Evolutionary conservation across 2,797 vertebrate genomes (phyloP).

Genomic region (Hyperoplus immaculatus): DNA sequence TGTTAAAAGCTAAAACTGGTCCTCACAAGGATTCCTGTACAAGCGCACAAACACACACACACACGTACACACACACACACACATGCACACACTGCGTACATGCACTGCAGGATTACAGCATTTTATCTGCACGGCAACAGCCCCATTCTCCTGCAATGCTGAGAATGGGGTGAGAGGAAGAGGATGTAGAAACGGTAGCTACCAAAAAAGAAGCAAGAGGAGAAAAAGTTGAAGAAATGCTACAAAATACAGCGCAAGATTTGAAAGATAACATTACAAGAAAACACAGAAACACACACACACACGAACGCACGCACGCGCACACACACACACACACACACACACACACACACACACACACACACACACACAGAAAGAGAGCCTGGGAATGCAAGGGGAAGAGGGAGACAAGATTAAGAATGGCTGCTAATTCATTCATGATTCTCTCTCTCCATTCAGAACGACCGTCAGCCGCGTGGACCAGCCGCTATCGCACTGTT

Average conservation of each 20-base stretch:
- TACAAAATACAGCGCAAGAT: background rate
- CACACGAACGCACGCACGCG: slow-evolving; percentile 10
- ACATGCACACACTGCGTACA: slow-evolving; percentile 46
- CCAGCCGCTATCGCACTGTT: slow-evolving; percentile 38
- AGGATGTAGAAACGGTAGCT: slow-evolving; percentile 21
- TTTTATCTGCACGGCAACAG: slow-evolving; percentile 89
- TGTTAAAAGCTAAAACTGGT: no score
- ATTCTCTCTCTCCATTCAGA: slow-evolving; percentile 72
- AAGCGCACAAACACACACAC: no score
- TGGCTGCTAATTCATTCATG: slow-evolving; percentile 82
- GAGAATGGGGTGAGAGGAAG: slow-evolving; percentile 28
- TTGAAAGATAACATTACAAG: slow-evolving; percentile 5
- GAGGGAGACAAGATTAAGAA: slow-evolving; percentile 70
- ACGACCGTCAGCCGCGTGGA: slow-evolving; percentile 29
- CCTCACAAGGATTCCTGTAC: no score
- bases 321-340: background rate
- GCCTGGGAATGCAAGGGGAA: slow-evolving; percentile 13
- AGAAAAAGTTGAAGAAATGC: background rate
- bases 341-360: background rate
- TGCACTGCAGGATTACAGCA: slow-evolving; percentile 82
- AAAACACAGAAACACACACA: background rate
- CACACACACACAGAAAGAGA: background rate
- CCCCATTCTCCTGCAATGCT: slow-evolving; percentile 48
- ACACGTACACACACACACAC: background rate
- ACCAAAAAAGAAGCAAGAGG: background rate